Base-by-base conservation (phyloP, 2,888 invertebrate species). In the Polia nebulosa region DNA sequence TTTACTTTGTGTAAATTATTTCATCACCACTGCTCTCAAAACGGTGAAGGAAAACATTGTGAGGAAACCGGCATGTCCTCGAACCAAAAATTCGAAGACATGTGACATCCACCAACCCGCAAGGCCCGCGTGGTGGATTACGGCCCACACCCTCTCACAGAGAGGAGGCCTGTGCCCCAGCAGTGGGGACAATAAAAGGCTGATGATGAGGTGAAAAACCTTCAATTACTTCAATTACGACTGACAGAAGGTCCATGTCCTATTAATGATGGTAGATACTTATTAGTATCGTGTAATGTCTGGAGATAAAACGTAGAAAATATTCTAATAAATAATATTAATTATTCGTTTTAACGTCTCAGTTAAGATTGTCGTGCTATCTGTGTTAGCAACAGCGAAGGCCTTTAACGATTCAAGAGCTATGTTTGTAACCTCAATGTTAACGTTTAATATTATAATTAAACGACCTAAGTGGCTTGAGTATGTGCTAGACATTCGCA, bases 401-500 rank as follows among this genome's bases (percentile, higher is more conserved):
- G n/a, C 45, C 45, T 60, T 56, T 34, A 27, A 27, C 3, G n/a
- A 68, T 41, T 34, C 17, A 3, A 45, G 34, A 56, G 20, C 27
- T 34, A 36, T 44, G 53, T 49, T 45, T 62, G 34, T 32, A 34
- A 62, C 58, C 52, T 53, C 32, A 61, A 57, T 67, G 47, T 78
- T 57, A 32, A 44, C 32, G 29, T 79, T 63, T 63, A 68, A 68
- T 58, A 58, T 63, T 53, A 61, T 63, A 60, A 68, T 47, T 52
- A 60, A 49, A 60, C 22, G 32, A 13, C 13, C 20, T 63, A 58
- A 73, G 27, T 61, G 34, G 25, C 39, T 60, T 29, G 29, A 45
- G 45, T 59, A 70, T 63, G 29, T 64, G 25, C 17, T 64, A 57
- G n/a, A 60, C 22, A 61, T 62, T 58, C 47, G 45, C n/a, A 72